phyloP scores from a whole-genome alignment of 2,113 vertebrate species.

The Chionodraco myersi region DNA sequence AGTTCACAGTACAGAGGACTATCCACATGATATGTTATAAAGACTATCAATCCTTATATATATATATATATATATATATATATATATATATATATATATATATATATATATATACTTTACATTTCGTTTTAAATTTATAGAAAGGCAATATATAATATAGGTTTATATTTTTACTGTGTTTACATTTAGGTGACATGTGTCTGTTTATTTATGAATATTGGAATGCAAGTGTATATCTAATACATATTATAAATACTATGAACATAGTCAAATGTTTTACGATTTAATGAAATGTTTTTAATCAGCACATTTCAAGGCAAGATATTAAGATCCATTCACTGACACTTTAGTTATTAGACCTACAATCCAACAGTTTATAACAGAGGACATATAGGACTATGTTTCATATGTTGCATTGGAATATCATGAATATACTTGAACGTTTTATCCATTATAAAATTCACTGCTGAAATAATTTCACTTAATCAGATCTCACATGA shows the following conservation, averaged over 20 bases:
- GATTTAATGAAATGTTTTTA: neutral
- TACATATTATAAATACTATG: neutral
- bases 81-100: too few relatives aligned
- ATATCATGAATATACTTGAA: too few relatives aligned
- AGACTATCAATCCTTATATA: too few relatives aligned
- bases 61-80: too few relatives aligned
- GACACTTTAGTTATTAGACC: neutral
- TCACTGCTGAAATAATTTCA: too few relatives aligned
- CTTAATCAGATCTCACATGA: too few relatives aligned
- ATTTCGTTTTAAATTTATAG: neutral
- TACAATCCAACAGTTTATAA: neutral
- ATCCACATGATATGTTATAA: too few relatives aligned
- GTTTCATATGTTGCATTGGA: constrained; percentile 9
- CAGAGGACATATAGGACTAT: neutral
- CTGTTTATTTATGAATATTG: neutral
- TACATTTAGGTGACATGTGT: neutral
- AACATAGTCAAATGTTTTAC: neutral
- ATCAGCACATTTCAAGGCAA: neutral
- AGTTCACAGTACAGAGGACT: too few relatives aligned
- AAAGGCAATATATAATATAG: neutral
- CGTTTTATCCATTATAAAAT: too few relatives aligned
- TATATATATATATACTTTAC: too few relatives aligned
- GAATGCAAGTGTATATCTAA: neutral
- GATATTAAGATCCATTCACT: neutral
- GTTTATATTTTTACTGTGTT: neutral